A percentile compares a stretch with the other conserved stretches of the same genome.
phyloP scores from a whole-genome alignment of 2,888 invertebrate genomes.

The Leucania comma region DNA sequence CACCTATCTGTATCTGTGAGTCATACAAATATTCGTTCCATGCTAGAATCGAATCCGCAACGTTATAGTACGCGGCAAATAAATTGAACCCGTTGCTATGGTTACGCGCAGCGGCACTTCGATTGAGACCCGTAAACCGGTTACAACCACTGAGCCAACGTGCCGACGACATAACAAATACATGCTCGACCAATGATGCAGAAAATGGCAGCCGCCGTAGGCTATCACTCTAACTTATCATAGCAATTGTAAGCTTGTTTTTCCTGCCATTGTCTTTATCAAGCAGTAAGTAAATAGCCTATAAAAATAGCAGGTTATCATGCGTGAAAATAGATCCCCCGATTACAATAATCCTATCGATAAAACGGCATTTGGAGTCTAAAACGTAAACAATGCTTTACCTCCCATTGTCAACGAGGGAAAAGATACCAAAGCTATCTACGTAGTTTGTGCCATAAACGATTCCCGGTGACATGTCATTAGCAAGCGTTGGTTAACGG shows the following conservation, averaged over 20 bases:
- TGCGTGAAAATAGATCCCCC: constrained; percentile 12
- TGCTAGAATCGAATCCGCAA: too few species aligned
- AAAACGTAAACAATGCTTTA: constrained; percentile 35
- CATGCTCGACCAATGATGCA: background rate
- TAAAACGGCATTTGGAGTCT: constrained; percentile 10
- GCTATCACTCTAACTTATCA: background rate
- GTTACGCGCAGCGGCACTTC: too few species aligned
- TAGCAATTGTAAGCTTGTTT: background rate
- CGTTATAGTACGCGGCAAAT: too few species aligned
- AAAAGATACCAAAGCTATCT: constrained; percentile 4
- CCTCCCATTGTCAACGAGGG: constrained; percentile 29
- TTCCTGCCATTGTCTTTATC: constrained; percentile 8
- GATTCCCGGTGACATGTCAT: constrained; percentile 27
- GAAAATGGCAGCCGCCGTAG: background rate
- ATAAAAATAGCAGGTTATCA: constrained; percentile 27
- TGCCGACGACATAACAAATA: too few species aligned
- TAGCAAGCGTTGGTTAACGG: constrained; percentile 16
- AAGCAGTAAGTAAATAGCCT: constrained; percentile 1
- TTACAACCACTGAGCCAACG: too few species aligned
- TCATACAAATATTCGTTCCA: too few species aligned
- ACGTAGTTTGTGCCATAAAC: constrained; percentile 17
- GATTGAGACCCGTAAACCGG: too few species aligned
- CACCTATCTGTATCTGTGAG: too few species aligned
- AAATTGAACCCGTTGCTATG: too few species aligned
- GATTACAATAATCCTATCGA: constrained; percentile 16